Evolutionary conservation across 1,140 invertebrate species (phyloP), one percentile per base, ranked within the genome.

Genomic region (Conopomorpha cramerella): DNA sequence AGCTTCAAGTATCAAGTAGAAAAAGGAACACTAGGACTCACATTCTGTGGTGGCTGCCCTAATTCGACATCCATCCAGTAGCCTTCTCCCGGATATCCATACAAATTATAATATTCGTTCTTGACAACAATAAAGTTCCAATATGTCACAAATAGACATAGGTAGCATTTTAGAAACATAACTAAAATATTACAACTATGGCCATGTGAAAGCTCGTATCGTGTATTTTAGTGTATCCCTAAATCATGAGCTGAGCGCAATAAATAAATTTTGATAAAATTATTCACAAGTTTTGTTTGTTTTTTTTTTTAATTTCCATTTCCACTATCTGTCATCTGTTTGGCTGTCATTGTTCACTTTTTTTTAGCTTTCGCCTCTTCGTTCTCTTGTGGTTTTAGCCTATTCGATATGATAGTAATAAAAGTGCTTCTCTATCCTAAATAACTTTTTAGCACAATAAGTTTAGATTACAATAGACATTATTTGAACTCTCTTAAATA

Each of bases 11-110:
- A 23, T 2, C 27, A 40, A 11, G 8, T 34, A 26, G 8, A 30
- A 39, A 12, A 17, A 29, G 17, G 12, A 31, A n/a, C n/a, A 25
- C 33, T 30, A 31, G 26, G 17, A 31, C 16, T 36, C 65, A 73
- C 68, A 49, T 66, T 70, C 55, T 73, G 68, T 31, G 45, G 49
- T 16, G 68, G 68, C 42, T 56, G 55, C 16, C 68, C 68, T 27
- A 73, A 32, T 31, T 53, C 45, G 32, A 67, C 49, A 47, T 66
- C 55, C 38, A 73, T 52, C 6, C 59, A 49, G 38, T 73, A 73
- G 6, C 66, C 68, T 50, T 64, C 62, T 10, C 68, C 68, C 27
- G 66, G 56, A 35, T 65, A 61, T 34, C 68, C 68, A 32, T 47
- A 65, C 30, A 73, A 49, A 51, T 73, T 73, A 34, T 53, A 71